Base-by-base conservation (phyloP, 2,113 vertebrate species). In the Chaetodon auriga region DNA sequence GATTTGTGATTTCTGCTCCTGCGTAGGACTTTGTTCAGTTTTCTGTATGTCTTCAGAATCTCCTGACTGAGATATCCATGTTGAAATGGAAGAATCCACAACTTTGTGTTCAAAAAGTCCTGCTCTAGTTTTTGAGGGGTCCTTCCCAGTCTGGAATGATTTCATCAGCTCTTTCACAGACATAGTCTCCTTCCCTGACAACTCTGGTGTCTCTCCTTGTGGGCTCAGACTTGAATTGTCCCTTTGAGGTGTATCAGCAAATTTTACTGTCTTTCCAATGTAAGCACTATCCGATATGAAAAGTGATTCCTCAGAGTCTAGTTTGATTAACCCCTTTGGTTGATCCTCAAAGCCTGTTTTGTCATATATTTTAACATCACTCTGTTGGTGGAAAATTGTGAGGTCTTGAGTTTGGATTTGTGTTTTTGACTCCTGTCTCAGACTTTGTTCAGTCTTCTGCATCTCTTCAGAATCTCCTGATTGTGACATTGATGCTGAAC, bases 111-210 rank as follows among this genome's bases (percentile, higher is more conserved):
- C 97, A 95, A 97, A 97, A 72, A 96, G 95, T 15, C 95, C 96
- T 0, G 94, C 90, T 89, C 96, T 93, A 69, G 92, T 95, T 87
- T 97, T 97, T 57, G 97, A 97, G 0, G 96, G 95, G 71, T 97
- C 97, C 62, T 97, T 95, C 2, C 96, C 97, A 14, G 95, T 95
- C 68, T 99, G 97, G 85, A 99, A 99, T 21, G 97, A 95, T 95
- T 96, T 97, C 97, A 97, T 97, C 86, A 97, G 79, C 36, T 98
- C 97, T 68, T 96, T 96, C 23, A 99, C 97, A 2, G 97, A 97
- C 96, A 97, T 94, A 0, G 95, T 96, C 87, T 98, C 96, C 1
- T 87, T 61, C 18, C 81, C 65, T 81, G 57, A 60, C 36, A 63
- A 58, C 78, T 97, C 96, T 0, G 96, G 92, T 23, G 92, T 93